Percentiles rank a stretch among this genome's conserved stretches.
These are phyloP conservation scores for Nymphalis urticae DNA, from an alignment of 2,888 invertebrate species.

Conservation along the genomic window DNA sequence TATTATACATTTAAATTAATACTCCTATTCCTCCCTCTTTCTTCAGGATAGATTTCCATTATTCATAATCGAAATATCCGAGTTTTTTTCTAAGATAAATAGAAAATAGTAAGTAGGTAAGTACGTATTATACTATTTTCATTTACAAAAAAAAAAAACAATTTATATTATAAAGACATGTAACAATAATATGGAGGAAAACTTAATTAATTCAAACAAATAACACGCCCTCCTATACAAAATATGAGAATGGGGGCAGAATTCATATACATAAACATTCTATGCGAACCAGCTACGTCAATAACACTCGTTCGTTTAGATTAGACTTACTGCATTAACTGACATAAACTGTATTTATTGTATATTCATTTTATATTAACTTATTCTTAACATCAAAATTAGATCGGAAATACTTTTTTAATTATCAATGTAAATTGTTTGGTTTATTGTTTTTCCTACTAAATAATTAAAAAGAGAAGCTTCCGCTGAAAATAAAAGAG, in stretches of 20 bases:
- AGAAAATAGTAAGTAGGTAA: not conserved
- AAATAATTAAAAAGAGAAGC: not conserved
- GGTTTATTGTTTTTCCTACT: not conserved
- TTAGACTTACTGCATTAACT: conserved; percentile 59
- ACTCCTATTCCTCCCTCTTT: conserved; percentile 20
- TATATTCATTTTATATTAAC: conserved; percentile 3
- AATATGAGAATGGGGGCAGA: conserved; percentile 50
- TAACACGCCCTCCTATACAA: conserved; percentile 56
- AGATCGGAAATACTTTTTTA: not conserved
- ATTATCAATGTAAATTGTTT: not conserved
- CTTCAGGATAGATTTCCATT: conserved; percentile 24
- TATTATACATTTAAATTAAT: conserved; percentile 26
- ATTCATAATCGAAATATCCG: conserved; percentile 21
- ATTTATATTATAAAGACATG: conserved; percentile 34
- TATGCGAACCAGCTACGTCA: conserved; percentile 62
- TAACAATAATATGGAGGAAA: conserved; percentile 50
- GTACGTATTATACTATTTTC: conserved; percentile 3
- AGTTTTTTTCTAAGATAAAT: conserved; percentile 2
- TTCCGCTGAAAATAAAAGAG: not conserved
- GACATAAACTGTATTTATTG: conserved; percentile 13
- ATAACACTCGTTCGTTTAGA: conserved; percentile 65
- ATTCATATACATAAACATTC: conserved; percentile 40
- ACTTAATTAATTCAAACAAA: conserved; percentile 58
- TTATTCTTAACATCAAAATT: too few relatives aligned
- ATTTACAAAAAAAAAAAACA: conserved; percentile 10